Base-by-base conservation (phyloP, 2,888 invertebrate genomes). In the Cabera pusaria region DNA sequence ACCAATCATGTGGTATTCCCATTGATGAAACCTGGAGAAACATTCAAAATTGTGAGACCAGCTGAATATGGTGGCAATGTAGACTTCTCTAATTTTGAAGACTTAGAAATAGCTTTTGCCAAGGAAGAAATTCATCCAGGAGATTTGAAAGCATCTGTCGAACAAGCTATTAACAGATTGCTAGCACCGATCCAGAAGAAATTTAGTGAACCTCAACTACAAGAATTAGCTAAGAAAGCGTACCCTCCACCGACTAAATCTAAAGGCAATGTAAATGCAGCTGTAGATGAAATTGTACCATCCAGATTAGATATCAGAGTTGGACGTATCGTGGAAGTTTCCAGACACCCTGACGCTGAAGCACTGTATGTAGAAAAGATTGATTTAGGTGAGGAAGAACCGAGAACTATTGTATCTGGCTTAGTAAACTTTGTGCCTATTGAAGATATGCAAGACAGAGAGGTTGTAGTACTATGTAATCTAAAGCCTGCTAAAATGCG, bases 401-500 rank as follows among this genome's bases (percentile, higher is more conserved):
- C 92, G 3, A 90, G 94, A 63, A 93, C 93, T 12, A 83, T 95
- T 39, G 94, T 95, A 50, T 98, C 98, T 59, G 98, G 99, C 1
- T 90, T 99, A 49, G 99, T 98, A 0, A 96, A 97, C 68, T 97
- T 93, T 85, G 94, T 98, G 7, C 94, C 97, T 5, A 90, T 97
- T 32, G 97, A 98, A 65, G 93, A 98, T 81, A 96, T 99, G 94
- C 91, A 94, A 64, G 92, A 97, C 63, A 92, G 97, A 41, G 89
- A 96, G 79, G 98, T 98, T 2, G 95, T 99, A 2, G 96, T 99
- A 1, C 85, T 99, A 28, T 98, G 98, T 59, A 99, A 99, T 80
- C 91, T 99, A 28, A 99, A 99, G 85, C 94, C 99, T 18, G 97
- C 97, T 6, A 99, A 98, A 90, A 96, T 99, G 94, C 91, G 98